Conservation (phyloP, 2,113 vertebrate species). For the Sylvia atricapilla region DNA sequence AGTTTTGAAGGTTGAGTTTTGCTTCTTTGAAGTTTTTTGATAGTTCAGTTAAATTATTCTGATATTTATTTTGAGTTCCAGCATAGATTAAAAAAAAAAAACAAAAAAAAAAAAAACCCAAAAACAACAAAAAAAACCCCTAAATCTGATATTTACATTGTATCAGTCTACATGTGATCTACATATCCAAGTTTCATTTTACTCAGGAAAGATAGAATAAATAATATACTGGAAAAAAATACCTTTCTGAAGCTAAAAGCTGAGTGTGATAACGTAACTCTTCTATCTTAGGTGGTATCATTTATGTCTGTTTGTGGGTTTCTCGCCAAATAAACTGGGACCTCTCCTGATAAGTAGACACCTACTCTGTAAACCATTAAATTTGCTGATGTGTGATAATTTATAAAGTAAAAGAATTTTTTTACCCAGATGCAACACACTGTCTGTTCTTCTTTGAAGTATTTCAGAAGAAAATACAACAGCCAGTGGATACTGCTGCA, state of each 20-base stretch:
- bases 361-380: neutral
- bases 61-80: neutral
- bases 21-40: neutral
- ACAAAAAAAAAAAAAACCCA: too few species aligned
- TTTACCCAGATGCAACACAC: neutral
- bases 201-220: neutral
- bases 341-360: neutral
- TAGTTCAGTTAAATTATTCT: neutral
- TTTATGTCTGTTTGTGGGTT: neutral
- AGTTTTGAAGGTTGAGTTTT: neutral
- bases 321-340: neutral
- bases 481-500: neutral
- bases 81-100: fast-evolving
- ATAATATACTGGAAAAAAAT: neutral
- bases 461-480: neutral
- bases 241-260: neutral
- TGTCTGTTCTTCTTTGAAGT: neutral
- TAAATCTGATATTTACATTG: neutral
- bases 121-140: too few species aligned
- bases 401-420: neutral
- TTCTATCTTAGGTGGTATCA: neutral
- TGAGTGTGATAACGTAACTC: neutral
- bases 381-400: neutral
- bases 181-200: neutral
- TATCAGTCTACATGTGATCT: neutral